phyloP scores from a whole-genome alignment of 2,113 vertebrate species.

The Morphnarchus princeps region DNA sequence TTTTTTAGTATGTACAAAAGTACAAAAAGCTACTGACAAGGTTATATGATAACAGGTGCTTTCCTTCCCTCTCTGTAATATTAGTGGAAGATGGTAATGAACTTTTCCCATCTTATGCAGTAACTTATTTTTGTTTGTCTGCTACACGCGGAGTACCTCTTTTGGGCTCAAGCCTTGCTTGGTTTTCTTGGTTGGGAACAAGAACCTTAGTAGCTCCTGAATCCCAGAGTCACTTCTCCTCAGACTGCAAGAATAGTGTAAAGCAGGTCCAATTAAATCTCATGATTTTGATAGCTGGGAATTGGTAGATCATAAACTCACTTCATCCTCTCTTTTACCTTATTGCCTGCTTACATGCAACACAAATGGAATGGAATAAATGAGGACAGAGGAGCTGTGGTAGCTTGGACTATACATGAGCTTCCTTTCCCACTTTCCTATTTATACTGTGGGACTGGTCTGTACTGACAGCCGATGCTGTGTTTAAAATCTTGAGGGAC shows the following conservation, averaged over 20 bases:
- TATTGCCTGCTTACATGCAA: background rate
- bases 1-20: background rate
- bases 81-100: background rate
- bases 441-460: background rate
- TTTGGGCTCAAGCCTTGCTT: background rate
- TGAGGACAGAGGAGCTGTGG: background rate
- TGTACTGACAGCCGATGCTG: background rate
- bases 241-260: background rate
- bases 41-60: background rate
- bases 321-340: background rate
- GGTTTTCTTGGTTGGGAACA: background rate
- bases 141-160: background rate
- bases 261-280: background rate
- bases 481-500: background rate
- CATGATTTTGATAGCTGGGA: background rate
- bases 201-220: background rate
- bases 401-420: background rate
- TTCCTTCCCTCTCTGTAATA: background rate
- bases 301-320: background rate
- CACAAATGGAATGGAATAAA: background rate
- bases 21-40: background rate
- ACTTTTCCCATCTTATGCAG: background rate
- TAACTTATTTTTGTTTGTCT: background rate
- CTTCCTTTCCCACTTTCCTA: background rate
- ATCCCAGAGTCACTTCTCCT: background rate